Conservation (phyloP, 2,888 invertebrate genomes). For the Pristionchus mayeri region DNA sequence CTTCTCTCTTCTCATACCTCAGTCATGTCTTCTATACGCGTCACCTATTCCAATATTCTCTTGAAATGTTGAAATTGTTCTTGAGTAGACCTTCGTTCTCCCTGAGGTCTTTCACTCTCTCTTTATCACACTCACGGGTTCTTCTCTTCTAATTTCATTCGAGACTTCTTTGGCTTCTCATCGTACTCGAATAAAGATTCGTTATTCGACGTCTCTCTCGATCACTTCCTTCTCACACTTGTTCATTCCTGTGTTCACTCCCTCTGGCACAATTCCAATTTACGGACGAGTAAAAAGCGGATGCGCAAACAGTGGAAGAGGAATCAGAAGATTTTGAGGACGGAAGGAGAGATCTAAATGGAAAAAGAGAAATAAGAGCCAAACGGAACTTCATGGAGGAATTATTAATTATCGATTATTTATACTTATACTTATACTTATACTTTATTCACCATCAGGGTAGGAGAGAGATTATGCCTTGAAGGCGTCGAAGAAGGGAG, state of each 20-base stretch:
- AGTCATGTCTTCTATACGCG: not conserved
- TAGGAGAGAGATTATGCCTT: too few relatives aligned
- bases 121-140: not conserved
- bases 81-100: not conserved
- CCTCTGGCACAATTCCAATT: not conserved
- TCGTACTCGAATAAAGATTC: not conserved
- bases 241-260: conserved; percentile 24
- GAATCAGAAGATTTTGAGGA: conserved; percentile 39
- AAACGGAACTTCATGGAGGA: not conserved
- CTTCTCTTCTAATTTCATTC: not conserved
- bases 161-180: not conserved
- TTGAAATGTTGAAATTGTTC: not conserved
- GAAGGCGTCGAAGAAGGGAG: too few relatives aligned
- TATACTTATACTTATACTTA: too few relatives aligned
- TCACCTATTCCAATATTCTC: not conserved
- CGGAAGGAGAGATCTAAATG: conserved; percentile 39
- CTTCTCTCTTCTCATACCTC: conserved; percentile 24
- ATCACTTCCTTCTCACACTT: not conserved
- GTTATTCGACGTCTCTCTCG: not conserved
- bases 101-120: not conserved
- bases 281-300: conserved; percentile 26
- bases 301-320: conserved; percentile 32
- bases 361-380: not conserved
- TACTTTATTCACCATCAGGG: too few relatives aligned
- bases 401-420: too few relatives aligned